phyloP scores from a whole-genome alignment of 2,113 vertebrate genomes.

The Zosterops lateralis region DNA sequence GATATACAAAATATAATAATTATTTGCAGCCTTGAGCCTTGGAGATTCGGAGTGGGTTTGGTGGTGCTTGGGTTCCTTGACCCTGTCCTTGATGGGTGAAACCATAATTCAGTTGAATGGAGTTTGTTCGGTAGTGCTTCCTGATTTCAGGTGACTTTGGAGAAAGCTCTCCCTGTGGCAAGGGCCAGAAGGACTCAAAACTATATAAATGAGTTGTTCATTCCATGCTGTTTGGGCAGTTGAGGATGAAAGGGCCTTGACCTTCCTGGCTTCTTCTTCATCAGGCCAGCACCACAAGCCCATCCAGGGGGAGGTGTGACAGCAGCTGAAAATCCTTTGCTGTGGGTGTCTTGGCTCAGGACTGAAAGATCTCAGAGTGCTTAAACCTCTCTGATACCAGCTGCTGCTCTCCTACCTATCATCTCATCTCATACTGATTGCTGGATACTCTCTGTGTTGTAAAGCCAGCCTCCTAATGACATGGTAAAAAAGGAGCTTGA shows the following conservation, averaged over 20 bases:
- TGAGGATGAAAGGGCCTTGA: neutral
- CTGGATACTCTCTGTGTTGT: neutral
- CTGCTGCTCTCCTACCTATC: neutral
- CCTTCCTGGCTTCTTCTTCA: neutral
- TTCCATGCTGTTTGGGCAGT: neutral
- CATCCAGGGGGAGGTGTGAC: neutral
- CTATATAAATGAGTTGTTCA: rapidly evolving
- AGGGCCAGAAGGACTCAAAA: neutral
- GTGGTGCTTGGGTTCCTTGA: neutral
- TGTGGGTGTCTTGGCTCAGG: neutral
- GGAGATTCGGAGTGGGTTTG: neutral
- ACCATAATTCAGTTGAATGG: rapidly evolving
- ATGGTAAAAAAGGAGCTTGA: neutral
- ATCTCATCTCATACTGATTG: neutral
- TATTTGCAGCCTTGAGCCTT: neutral
- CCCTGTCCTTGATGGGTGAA: neutral
- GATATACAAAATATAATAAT: neutral
- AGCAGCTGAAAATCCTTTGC: neutral
- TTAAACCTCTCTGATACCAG: neutral
- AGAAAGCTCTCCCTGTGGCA: neutral
- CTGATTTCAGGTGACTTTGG: neutral
- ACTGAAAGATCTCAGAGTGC: neutral
- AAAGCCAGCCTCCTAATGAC: neutral
- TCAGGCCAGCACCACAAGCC: neutral
- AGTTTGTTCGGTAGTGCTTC: neutral